Evolutionary conservation across 2,113 vertebrate species (phyloP).

Genomic region (Callospermophilus lateralis): DNA sequence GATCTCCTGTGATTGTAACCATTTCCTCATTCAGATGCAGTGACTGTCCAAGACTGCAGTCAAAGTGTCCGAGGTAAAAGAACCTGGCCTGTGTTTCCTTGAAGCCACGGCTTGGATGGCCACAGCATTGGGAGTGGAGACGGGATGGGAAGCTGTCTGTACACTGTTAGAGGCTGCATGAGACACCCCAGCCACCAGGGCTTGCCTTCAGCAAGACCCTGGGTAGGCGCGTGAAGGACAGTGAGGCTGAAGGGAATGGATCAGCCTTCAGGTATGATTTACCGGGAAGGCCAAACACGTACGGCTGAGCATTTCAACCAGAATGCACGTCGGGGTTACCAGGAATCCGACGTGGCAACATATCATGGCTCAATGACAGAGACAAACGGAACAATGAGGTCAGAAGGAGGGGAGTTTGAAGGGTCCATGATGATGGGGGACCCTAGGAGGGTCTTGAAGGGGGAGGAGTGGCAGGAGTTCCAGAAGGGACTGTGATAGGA

Average conservation of each 20-base stretch:
- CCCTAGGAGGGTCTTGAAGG: slow-evolving; percentile 37
- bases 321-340: not conserved
- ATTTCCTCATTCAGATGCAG: not conserved
- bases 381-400: not conserved
- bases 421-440: too few relatives aligned
- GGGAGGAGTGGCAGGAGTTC: not conserved
- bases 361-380: fast-evolving
- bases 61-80: not conserved
- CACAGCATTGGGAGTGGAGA: not conserved
- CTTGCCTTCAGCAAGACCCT: not conserved
- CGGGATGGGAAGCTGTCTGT: not conserved
- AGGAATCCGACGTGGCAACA: fast-evolving
- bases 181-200: not conserved
- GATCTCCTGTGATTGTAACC: not conserved
- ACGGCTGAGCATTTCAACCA: not conserved
- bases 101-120: not conserved
- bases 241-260: not conserved
- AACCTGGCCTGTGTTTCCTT: not conserved
- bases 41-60: not conserved
- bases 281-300: not conserved
- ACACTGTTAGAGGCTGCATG: not conserved
- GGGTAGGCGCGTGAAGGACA: fast-evolving
- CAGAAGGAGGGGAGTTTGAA: not conserved
- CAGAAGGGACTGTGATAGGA: not conserved
- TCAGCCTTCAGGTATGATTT: not conserved